Percentiles rank a stretch among this genome's conserved stretches.
Evolutionary conservation across 53 echinoderm and acorn worm genomes (phyloP).

Genomic region (Astropecten irregularis): DNA sequence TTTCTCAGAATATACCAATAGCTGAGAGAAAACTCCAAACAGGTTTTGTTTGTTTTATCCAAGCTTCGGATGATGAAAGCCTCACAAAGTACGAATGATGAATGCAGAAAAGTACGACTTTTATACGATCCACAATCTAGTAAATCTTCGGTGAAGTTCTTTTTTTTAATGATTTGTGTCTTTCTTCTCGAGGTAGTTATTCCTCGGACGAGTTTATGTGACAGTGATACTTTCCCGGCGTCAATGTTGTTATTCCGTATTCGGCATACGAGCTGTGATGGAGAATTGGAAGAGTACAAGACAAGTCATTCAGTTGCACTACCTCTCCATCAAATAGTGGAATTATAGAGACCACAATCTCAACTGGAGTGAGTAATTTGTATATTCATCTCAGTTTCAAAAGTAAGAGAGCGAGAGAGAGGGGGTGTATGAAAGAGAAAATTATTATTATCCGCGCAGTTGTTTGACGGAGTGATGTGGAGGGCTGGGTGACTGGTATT

Average conservation of each 20-base stretch:
- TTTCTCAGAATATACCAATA: not conserved
- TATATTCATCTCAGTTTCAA: not conserved
- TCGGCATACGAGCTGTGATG: not conserved
- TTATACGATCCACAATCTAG: not conserved
- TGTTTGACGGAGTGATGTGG: not conserved
- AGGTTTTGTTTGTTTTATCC: not conserved
- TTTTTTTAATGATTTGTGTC: too few species aligned
- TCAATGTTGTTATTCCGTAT: constrained; percentile 2
- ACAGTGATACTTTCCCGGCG: constrained; percentile 41
- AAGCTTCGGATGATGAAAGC: not conserved
- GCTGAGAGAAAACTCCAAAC: not conserved
- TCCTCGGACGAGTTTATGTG: constrained; percentile 38
- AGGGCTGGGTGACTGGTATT: too few species aligned
- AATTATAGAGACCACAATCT: constrained; percentile 30
- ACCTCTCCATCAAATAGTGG: not conserved
- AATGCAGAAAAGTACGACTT: too few species aligned
- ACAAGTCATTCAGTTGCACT: not conserved
- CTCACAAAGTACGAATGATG: too few species aligned
- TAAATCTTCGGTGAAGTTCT: constrained; percentile 1
- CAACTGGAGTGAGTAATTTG: not conserved
- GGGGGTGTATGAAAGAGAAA: not conserved
- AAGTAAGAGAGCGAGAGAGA: not conserved
- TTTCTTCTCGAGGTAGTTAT: constrained; percentile 12
- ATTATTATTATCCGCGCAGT: not conserved
- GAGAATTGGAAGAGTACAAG: not conserved